A percentile compares a stretch with the other conserved stretches of the same genome.
phyloP scores from a whole-genome alignment of 2,888 invertebrate genomes.

The Spatulosminthurus flaviceps region DNA sequence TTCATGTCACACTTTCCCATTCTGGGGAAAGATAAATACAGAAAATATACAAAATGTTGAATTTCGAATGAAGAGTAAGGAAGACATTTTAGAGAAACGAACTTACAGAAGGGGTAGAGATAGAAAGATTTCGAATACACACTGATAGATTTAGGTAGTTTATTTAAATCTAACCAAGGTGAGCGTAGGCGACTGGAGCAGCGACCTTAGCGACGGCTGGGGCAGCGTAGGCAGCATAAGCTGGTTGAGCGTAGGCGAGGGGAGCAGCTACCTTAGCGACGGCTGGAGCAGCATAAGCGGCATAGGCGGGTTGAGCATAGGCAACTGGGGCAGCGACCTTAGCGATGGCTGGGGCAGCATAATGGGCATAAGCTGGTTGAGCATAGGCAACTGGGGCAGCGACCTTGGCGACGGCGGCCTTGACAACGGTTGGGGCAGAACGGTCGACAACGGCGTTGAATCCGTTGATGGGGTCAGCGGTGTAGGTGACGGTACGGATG shows the following conservation, averaged over 20 bases:
- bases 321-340: slow-evolving; percentile 28
- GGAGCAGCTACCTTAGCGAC: slow-evolving; percentile 25
- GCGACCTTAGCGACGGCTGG: slow-evolving; percentile 23
- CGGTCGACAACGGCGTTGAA: slow-evolving; percentile 49
- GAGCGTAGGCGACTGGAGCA: slow-evolving; percentile 29
- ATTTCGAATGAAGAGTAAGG: no score
- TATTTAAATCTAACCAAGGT: not conserved
- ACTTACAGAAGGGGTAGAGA: no score
- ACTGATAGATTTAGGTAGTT: no score
- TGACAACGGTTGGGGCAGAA: slow-evolving; percentile 26
- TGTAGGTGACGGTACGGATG: slow-evolving; percentile 50
- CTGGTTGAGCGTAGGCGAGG: slow-evolving; percentile 19
- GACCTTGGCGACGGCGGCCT: slow-evolving; percentile 29
- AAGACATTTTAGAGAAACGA: no score
- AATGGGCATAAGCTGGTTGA: not conserved
- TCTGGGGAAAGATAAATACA: no score
- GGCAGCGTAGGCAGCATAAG: slow-evolving; percentile 26
- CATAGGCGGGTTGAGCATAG: slow-evolving; percentile 34
- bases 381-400: slow-evolving; percentile 25
- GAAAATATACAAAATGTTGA: no score
- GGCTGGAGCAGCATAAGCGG: slow-evolving; percentile 33
- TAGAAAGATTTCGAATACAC: no score
- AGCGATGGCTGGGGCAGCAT: slow-evolving; percentile 25
- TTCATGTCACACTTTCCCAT: no score
- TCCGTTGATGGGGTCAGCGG: slow-evolving; percentile 49